Percentiles rank a stretch among this genome's conserved stretches.
phyloP scores from a whole-genome alignment of 37 sponge, comb jelly and placozoan species.

The Beroe forskalii region DNA sequence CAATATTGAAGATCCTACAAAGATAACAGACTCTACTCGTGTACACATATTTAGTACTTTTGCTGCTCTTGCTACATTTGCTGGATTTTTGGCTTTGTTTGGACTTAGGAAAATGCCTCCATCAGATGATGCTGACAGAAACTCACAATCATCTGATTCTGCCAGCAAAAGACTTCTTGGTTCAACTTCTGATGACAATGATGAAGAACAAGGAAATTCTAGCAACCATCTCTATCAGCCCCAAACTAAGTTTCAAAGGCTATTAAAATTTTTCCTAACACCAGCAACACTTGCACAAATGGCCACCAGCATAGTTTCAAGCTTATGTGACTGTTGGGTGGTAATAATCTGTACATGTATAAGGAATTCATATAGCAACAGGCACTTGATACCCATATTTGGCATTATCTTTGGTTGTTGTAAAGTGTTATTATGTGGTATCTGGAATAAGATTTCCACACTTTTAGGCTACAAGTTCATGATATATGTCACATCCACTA shows the following conservation, averaged over 20 bases:
- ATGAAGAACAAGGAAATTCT: too few relatives aligned
- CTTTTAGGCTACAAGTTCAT: background rate
- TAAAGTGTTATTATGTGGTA: too few relatives aligned
- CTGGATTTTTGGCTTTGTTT: background rate
- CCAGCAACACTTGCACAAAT: background rate
- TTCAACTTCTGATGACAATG: too few relatives aligned
- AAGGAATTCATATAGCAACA: constrained; percentile 4
- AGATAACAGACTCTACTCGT: background rate
- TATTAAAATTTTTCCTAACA: background rate
- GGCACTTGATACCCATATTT: constrained; percentile 5
- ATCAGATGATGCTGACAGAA: too few relatives aligned
- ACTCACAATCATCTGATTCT: too few relatives aligned
- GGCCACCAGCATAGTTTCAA: background rate
- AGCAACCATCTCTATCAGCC: too few relatives aligned
- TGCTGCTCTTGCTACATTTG: too few relatives aligned
- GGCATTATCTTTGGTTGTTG: constrained; percentile 36
- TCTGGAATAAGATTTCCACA: too few relatives aligned
- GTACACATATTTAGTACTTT: constrained; percentile 13
- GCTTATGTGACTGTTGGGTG: background rate
- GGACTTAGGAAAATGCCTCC: constrained; percentile 2
- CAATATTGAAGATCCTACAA: too few relatives aligned
- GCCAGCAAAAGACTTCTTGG: too few relatives aligned
- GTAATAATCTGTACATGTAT: background rate
- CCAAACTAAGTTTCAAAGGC: too few relatives aligned
- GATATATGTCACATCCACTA: background rate